Conservation (phyloP, 2,113 vertebrate species). For the Megaptera novaeangliae region DNA sequence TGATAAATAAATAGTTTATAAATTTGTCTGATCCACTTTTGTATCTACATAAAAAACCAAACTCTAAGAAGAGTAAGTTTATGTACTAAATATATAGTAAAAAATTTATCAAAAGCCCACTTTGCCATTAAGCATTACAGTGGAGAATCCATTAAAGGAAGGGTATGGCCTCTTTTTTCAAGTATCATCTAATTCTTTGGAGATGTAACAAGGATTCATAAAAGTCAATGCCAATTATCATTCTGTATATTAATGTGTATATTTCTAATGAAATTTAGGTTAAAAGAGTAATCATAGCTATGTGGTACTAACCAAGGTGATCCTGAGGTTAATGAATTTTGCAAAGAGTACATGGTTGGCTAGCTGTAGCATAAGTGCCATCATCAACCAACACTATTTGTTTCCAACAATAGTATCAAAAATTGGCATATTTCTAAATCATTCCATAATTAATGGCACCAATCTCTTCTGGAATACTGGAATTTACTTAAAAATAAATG, state of each 20-base stretch:
- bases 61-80: neutral
- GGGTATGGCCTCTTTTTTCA: neutral
- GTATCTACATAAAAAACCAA: neutral
- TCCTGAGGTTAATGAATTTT: neutral
- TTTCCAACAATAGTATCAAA: neutral
- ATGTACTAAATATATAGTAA: neutral
- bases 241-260: neutral
- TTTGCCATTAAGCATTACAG: neutral
- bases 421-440: neutral
- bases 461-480: neutral
- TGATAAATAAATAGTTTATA: slow-evolving; percentile 25
- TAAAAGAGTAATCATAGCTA: neutral
- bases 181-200: neutral
- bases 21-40: neutral
- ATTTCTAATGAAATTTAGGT: neutral
- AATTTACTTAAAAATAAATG: slow-evolving; percentile 21
- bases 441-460: neutral
- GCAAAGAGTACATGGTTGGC: no score
- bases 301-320: neutral
- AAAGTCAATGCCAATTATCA: neutral
- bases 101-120: neutral
- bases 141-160: neutral
- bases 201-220: neutral
- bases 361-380: neutral
- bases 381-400: neutral